These are phyloP conservation scores for Cottoperca gobio DNA, from an alignment of 2,797 vertebrate species.

Conservation along the genomic window DNA sequence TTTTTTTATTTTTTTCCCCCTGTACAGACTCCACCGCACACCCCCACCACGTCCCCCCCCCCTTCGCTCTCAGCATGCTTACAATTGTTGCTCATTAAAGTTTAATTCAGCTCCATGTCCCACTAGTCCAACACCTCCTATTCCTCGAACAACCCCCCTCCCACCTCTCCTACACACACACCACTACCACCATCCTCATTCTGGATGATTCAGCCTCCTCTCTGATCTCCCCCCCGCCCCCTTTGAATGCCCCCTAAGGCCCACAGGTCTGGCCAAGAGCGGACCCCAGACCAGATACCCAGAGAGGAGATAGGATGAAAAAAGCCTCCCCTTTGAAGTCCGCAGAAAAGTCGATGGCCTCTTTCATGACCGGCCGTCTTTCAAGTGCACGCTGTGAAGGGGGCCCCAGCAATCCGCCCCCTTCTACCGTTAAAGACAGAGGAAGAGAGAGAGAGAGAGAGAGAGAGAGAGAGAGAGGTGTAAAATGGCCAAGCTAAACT, in stretches of 20 bases:
- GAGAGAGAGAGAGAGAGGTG: slow-evolving; percentile 20
- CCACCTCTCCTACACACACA: slow-evolving; percentile 58
- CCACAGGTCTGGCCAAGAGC: slow-evolving; percentile 85
- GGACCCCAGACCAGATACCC: slow-evolving; percentile 82
- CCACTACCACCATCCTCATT: slow-evolving; percentile 67
- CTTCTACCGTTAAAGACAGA: slow-evolving; percentile 81
- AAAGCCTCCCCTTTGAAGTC: slow-evolving; percentile 86
- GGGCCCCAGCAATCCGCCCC: slow-evolving; percentile 77
- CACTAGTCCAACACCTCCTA: slow-evolving; percentile 74
- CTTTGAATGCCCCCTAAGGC: slow-evolving; percentile 85
- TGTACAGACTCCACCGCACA: slow-evolving; percentile 42
- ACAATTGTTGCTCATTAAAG: slow-evolving; percentile 90
- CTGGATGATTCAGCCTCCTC: slow-evolving; percentile 83
- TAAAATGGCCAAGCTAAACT: slow-evolving; percentile 61
- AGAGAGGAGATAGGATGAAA: slow-evolving; percentile 81
- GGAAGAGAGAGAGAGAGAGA: slow-evolving; percentile 50
- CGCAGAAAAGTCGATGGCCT: slow-evolving; percentile 87
- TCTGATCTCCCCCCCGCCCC: slow-evolving; percentile 84
- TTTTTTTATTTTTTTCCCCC: slow-evolving; percentile 53
- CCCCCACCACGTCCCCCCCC: slow-evolving; percentile 42
- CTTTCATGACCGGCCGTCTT: slow-evolving; percentile 87
- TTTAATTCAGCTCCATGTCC: slow-evolving; percentile 83
- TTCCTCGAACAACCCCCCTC: slow-evolving; percentile 65
- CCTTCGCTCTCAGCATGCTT: slow-evolving; percentile 79
- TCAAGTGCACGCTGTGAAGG: slow-evolving; percentile 85